phyloP scores from a whole-genome alignment of 2,888 invertebrate species.

The Caenorhabditis angaria region DNA sequence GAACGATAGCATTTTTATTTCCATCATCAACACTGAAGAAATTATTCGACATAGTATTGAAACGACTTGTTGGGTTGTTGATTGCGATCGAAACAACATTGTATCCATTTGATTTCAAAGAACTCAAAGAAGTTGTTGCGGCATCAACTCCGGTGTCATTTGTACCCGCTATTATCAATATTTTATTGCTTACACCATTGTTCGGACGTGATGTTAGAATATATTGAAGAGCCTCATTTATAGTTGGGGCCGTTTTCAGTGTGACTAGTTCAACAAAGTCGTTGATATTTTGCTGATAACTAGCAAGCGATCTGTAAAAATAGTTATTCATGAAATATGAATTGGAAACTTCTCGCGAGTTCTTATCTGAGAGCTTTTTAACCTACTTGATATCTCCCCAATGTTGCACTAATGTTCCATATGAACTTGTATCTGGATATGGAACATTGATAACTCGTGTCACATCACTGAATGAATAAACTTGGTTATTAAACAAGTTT shows the following conservation, averaged over 20 bases:
- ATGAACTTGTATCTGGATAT: constrained; percentile 9
- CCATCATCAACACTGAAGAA: constrained; percentile 20
- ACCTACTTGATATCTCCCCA: constrained; percentile 18
- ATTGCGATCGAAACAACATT: constrained; percentile 17
- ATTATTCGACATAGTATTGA: constrained; percentile 12
- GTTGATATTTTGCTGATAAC: constrained; percentile 14
- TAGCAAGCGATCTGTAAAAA: constrained; percentile 11
- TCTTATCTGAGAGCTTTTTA: not conserved
- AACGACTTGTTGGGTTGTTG: not conserved
- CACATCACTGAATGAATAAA: constrained; percentile 13
- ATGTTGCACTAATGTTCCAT: not conserved
- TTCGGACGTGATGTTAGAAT: not conserved
- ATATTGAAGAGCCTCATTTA: constrained; percentile 20
- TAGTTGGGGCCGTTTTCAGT: constrained; percentile 1
- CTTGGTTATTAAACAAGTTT: constrained; percentile 13
- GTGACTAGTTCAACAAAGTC: not conserved
- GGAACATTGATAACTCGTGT: constrained; percentile 26
- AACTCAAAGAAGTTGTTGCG: not conserved
- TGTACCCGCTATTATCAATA: constrained; percentile 21
- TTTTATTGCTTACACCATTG: not conserved
- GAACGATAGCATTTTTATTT: constrained; percentile 22
- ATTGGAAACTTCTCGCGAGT: no score
- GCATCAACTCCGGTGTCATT: constrained; percentile 6
- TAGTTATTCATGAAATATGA: not conserved
- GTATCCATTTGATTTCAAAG: constrained; percentile 14